Evolutionary conservation across 2,113 vertebrate species (phyloP), one percentile per base, ranked within the genome.

Genomic region (Strix uralensis): DNA sequence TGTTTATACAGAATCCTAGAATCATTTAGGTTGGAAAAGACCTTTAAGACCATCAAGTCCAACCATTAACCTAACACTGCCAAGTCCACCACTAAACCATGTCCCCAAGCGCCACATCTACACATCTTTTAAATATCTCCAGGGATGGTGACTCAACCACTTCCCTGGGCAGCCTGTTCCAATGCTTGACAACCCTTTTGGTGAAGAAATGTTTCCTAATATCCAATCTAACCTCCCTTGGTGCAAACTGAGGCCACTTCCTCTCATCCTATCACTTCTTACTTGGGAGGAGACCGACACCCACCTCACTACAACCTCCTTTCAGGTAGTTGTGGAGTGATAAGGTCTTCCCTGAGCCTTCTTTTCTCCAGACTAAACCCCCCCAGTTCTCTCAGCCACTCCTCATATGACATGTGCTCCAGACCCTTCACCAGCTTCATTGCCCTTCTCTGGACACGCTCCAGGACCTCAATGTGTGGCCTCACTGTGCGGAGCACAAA

Each of bases 401-500:
- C 3, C 32, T 30, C 32, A 9, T 3, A 3, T 3, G 2, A 3
- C 2, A 13, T 26, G 8, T 77, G 23, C 27, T 18, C 36, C 44
- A 71, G 44, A 52, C 8, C 38, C 29, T 82, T n/a, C 16, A 12
- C 23, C 78, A 88, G 51, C 36, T 26, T 46, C 0, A 0, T 1
- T 81, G 6, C 36, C 29, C 51, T 71, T 77, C 51, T 22, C 71
- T 78, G 51, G 34, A 58, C 44, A 26, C 0, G 0, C 20, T 88
- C 71, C 44, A 77, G 51, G 17, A 46, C 44, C 44, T 46, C 44
- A 46, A 46, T 46, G 44, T 40, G 58, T 9, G 5, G 7, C 38
- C 58, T 52, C 71, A n/a, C 0, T 38, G 38, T 32, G 65, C 32
- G 0, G 0, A 38, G 49, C 0, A 25, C 44, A 46, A 20, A 16